Conservation (phyloP, 2,797 vertebrate species). For the Diplodus puntazzo region DNA sequence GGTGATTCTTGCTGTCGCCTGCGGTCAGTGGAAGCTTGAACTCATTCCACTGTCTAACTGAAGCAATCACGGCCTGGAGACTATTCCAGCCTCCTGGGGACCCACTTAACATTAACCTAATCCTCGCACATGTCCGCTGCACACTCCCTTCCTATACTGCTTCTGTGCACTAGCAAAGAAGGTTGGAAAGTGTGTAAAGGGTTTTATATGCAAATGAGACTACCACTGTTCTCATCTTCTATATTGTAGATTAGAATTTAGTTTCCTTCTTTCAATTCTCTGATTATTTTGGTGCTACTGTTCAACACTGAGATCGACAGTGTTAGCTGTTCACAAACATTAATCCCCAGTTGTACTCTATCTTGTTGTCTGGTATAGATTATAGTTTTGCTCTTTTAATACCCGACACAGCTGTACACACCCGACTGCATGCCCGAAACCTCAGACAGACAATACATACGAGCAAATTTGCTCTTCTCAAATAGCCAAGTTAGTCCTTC, state of each 20-base stretch:
- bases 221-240: slow-evolving; percentile 14
- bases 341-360: too few relatives aligned
- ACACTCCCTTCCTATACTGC: slow-evolving; percentile 1
- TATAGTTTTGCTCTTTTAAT: slow-evolving; percentile 9
- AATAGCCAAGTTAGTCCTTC: background rate
- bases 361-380: background rate
- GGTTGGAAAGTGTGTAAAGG: slow-evolving; percentile 34
- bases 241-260: slow-evolving; percentile 16
- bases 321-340: too few relatives aligned
- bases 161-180: slow-evolving; percentile 5
- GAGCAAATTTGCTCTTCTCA: background rate
- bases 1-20: slow-evolving; percentile 53
- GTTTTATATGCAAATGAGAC: slow-evolving; percentile 63
- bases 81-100: slow-evolving; percentile 48
- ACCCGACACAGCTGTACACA: background rate
- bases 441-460: background rate
- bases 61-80: slow-evolving; percentile 66
- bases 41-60: slow-evolving; percentile 65
- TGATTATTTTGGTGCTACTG: background rate
- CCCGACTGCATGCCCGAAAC: background rate
- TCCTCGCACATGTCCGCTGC: slow-evolving; percentile 44
- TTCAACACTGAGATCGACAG: too few relatives aligned
- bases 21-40: slow-evolving; percentile 58
- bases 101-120: slow-evolving; percentile 59
- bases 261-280: slow-evolving; percentile 1